phyloP scores from a whole-genome alignment of 2,888 invertebrate genomes.

The Drosophila rubida region DNA sequence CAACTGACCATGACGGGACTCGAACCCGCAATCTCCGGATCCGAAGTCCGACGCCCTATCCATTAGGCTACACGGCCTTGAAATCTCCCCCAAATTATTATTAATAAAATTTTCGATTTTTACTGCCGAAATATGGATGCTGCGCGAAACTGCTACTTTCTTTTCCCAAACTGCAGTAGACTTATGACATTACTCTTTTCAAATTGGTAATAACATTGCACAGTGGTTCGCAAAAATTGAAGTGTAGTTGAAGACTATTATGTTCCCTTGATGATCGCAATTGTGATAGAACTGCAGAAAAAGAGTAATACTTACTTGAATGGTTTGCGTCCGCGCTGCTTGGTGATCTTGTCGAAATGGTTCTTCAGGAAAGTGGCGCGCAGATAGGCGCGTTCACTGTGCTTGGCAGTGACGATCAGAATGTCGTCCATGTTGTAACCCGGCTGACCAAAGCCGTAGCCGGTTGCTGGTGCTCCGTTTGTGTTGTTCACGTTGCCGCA shows the following conservation, averaged over 20 bases:
- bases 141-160: background rate
- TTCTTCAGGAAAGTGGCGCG: conserved; percentile 93
- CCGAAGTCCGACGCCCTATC: conserved; percentile 29
- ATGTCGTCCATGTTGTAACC: conserved; percentile 91
- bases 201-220: background rate
- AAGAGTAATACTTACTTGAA: conserved; percentile 88
- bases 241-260: no score
- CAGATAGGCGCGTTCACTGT: conserved; percentile 91
- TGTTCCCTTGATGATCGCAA: no score
- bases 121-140: background rate
- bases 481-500: conserved; percentile 83
- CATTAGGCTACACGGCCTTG: conserved; percentile 26
- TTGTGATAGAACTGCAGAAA: no score
- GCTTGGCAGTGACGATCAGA: conserved; percentile 91
- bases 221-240: no score
- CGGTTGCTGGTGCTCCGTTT: conserved; percentile 55
- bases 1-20: conserved; percentile 20
- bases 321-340: conserved; percentile 91
- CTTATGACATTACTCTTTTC: background rate
- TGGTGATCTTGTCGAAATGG: conserved; percentile 93
- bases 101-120: background rate
- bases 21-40: conserved; percentile 39
- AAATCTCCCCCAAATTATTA: background rate
- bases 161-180: background rate
- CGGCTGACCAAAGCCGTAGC: conserved; percentile 59